phyloP scores from a whole-genome alignment of 2,888 invertebrate genomes.

The Phragmatobia fuliginosa region DNA sequence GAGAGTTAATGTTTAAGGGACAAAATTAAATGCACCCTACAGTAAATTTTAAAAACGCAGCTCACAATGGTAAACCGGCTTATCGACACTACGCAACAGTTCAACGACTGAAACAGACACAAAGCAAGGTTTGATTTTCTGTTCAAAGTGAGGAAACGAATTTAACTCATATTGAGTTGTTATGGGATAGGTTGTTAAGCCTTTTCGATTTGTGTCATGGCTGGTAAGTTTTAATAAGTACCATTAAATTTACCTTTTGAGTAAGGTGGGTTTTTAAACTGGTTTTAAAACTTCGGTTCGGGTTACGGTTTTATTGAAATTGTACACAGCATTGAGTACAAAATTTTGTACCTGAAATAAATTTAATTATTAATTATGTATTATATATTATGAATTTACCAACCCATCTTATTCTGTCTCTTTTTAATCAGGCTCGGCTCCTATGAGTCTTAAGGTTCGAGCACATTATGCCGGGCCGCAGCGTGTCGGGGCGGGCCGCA shows the following conservation, averaged over 20 bases:
- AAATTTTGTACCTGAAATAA: too few species aligned
- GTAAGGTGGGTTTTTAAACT: slow-evolving; percentile 21
- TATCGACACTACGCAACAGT: slow-evolving; percentile 38
- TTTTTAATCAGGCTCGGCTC: too few species aligned
- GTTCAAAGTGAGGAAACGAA: slow-evolving; percentile 35
- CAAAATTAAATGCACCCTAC: neutral
- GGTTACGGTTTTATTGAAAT: neutral
- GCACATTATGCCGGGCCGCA: too few species aligned
- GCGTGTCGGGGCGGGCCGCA: too few species aligned
- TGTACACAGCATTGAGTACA: too few species aligned
- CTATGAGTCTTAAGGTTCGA: too few species aligned
- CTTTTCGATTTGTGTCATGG: slow-evolving; percentile 47
- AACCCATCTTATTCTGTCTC: too few species aligned
- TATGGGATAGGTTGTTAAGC: slow-evolving; percentile 17
- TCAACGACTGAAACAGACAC: slow-evolving; percentile 42
- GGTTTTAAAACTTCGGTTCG: slow-evolving; percentile 16
- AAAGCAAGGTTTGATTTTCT: slow-evolving; percentile 39
- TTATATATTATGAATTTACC: too few species aligned
- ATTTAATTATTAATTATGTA: too few species aligned
- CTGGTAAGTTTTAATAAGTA: slow-evolving; percentile 20
- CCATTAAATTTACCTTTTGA: slow-evolving; percentile 29
- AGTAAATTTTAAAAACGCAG: neutral
- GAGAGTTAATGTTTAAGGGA: neutral
- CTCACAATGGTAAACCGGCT: slow-evolving; percentile 5
- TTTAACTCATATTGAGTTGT: slow-evolving; percentile 29